These are phyloP conservation scores for Monochamus saltuarius DNA, from an alignment of 1,140 invertebrate genomes.

Conservation along the genomic window DNA sequence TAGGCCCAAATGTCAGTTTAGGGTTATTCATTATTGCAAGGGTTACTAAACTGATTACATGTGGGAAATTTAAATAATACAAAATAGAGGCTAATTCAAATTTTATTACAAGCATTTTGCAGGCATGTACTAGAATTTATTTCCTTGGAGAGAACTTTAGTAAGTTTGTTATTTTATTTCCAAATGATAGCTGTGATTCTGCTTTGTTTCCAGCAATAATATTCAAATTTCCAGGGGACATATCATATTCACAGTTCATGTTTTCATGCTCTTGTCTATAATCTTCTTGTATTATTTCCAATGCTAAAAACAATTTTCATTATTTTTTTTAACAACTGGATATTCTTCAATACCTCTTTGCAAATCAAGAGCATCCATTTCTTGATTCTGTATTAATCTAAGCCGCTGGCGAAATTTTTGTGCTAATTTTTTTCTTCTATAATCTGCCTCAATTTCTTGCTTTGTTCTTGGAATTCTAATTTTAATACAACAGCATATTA, in stretches of 20 bases:
- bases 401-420: conserved; percentile 79
- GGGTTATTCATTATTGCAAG: too few relatives aligned
- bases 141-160: too few relatives aligned
- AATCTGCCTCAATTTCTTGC: conserved; percentile 91
- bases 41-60: too few relatives aligned
- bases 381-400: conserved; percentile 76
- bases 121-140: too few relatives aligned
- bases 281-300: conserved; percentile 22
- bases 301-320: conserved; percentile 8
- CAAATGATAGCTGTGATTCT: conserved; percentile 5
- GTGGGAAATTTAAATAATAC: too few relatives aligned
- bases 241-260: background rate
- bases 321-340: background rate
- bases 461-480: conserved; percentile 88
- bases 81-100: too few relatives aligned
- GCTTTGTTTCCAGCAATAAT: conserved; percentile 1
- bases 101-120: too few relatives aligned
- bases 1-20: too few relatives aligned
- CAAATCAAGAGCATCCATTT: conserved; percentile 82
- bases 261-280: conserved; percentile 14
- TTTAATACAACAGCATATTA: conserved; percentile 82
- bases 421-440: conserved; percentile 78
- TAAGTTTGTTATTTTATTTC: background rate
- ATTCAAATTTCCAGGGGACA: background rate
- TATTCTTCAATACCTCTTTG: conserved; percentile 64